A percentile compares a stretch with the other conserved stretches of the same genome.
Evolutionary conservation across 2,888 invertebrate species (phyloP).

Genomic region (Lordiphosa fenestrarum): DNA sequence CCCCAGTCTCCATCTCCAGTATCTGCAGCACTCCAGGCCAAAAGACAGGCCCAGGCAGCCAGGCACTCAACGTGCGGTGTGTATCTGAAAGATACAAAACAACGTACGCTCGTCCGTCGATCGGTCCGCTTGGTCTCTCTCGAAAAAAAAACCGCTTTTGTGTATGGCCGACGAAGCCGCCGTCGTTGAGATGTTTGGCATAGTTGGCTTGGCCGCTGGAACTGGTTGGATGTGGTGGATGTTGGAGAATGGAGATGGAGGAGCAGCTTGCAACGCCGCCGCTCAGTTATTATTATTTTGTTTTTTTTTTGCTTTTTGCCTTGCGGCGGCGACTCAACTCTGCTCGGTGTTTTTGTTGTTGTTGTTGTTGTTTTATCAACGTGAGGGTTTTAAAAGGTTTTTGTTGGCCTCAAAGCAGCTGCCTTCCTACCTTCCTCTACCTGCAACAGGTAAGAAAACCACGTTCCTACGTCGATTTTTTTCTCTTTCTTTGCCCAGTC

Average conservation of each 20-base stretch:
- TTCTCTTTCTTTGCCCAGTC: constrained; percentile 10
- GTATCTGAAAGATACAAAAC: constrained; percentile 50
- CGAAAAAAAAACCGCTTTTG: constrained; percentile 62
- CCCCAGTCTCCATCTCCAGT: constrained; percentile 7
- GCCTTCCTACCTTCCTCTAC: constrained; percentile 38
- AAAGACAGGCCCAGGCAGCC: constrained; percentile 14
- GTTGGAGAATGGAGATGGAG: constrained; percentile 25
- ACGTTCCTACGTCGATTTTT: constrained; percentile 29
- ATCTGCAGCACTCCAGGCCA: constrained; percentile 6
- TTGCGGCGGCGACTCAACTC: constrained; percentile 44
- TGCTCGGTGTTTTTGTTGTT: constrained; percentile 4
- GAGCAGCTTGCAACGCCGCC: constrained; percentile 55
- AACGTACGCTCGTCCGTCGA: constrained; percentile 39
- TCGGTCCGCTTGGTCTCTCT: constrained; percentile 9
- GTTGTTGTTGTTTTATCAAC: constrained; percentile 36
- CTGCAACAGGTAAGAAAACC: constrained; percentile 73
- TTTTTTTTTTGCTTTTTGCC: constrained; percentile 22
- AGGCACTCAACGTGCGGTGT: constrained; percentile 38
- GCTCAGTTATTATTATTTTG: constrained; percentile 65
- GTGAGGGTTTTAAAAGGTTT: constrained; percentile 73
- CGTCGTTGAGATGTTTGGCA: constrained; percentile 64
- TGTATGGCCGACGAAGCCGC: constrained; percentile 55
- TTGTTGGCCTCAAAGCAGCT: constrained; percentile 63
- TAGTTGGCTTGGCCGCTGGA: constrained; percentile 63
- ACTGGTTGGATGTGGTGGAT: constrained; percentile 48